These are phyloP conservation scores for Cephalopholis sonnerati DNA, from an alignment of 2,113 vertebrate species.

Conservation along the genomic window DNA sequence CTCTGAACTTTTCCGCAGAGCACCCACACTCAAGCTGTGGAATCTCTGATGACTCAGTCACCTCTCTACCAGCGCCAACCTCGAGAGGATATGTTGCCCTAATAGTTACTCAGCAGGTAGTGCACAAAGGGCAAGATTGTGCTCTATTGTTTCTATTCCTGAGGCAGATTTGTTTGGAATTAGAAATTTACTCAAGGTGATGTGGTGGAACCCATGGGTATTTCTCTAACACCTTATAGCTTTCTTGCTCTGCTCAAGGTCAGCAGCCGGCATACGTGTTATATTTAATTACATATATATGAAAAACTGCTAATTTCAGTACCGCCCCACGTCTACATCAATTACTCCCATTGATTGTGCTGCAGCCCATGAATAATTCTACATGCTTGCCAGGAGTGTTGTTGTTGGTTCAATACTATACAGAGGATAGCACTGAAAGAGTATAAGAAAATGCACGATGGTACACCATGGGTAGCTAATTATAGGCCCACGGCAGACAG, in stretches of 20 bases:
- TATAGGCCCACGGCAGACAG: slow-evolving; percentile 58
- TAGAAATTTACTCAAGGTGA: slow-evolving; percentile 25
- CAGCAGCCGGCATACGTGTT: not conserved
- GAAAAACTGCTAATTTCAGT: slow-evolving; percentile 29
- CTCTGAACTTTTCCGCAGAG: slow-evolving; percentile 62
- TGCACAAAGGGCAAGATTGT: slow-evolving; percentile 3
- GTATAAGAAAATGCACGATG: slow-evolving; percentile 31
- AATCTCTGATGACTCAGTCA: slow-evolving; percentile 54
- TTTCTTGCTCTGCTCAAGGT: slow-evolving; percentile 14
- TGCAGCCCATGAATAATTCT: slow-evolving; percentile 49
- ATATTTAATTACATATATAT: slow-evolving; percentile 45
- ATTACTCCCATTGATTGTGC: slow-evolving; percentile 50
- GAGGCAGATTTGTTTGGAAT: slow-evolving; percentile 12
- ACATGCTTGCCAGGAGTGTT: slow-evolving; percentile 38
- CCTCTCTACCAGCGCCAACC: slow-evolving; percentile 31
- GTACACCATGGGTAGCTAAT: slow-evolving; percentile 52
- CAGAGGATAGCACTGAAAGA: slow-evolving; percentile 34
- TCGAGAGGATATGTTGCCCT: slow-evolving; percentile 34
- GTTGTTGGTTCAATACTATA: slow-evolving; percentile 55
- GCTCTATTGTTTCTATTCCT: slow-evolving; percentile 27
- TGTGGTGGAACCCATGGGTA: not conserved
- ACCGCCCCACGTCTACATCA: slow-evolving; percentile 9
- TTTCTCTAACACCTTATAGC: not conserved
- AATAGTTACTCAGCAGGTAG: slow-evolving; percentile 60
- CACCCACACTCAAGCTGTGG: slow-evolving; percentile 33